phyloP scores from a whole-genome alignment of 2,888 invertebrate genomes.

The Drosophila histrio region DNA sequence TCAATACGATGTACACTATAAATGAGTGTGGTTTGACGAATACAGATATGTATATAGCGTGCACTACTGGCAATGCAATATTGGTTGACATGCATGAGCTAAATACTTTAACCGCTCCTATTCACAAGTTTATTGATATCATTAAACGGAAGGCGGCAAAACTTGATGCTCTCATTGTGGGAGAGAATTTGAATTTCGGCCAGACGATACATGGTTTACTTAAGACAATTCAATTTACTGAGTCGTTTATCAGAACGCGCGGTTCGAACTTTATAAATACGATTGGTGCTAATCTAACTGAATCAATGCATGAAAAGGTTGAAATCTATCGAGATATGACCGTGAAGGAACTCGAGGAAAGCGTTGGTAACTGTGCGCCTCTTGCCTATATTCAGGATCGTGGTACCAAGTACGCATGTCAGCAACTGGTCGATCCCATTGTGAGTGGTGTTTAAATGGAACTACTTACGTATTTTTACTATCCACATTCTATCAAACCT shows the following conservation, averaged over 20 bases:
- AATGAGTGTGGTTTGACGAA: too few relatives aligned
- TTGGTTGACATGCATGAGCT: neutral
- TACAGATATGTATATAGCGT: neutral
- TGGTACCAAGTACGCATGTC: constrained; percentile 7
- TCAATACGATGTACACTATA: too few relatives aligned
- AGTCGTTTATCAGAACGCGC: neutral
- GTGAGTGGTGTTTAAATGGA: too few relatives aligned
- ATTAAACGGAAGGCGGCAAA: neutral
- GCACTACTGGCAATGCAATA: neutral
- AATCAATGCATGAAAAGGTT: neutral
- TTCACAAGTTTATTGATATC: neutral
- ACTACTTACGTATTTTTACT: neutral
- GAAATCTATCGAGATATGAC: neutral
- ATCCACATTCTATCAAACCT: neutral
- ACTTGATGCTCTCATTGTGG: neutral
- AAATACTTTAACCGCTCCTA: neutral
- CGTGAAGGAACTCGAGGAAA: neutral
- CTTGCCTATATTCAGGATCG: constrained; percentile 7
- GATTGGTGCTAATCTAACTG: constrained; percentile 18
- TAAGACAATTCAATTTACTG: neutral
- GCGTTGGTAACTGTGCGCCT: neutral
- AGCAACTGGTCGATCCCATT: constrained; percentile 29
- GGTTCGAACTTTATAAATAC: neutral
- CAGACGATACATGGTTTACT: neutral
- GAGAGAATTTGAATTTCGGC: neutral